Conservation (phyloP, 64 coral and sea anemone species). For the Hydrozoanthus tunicans region DNA sequence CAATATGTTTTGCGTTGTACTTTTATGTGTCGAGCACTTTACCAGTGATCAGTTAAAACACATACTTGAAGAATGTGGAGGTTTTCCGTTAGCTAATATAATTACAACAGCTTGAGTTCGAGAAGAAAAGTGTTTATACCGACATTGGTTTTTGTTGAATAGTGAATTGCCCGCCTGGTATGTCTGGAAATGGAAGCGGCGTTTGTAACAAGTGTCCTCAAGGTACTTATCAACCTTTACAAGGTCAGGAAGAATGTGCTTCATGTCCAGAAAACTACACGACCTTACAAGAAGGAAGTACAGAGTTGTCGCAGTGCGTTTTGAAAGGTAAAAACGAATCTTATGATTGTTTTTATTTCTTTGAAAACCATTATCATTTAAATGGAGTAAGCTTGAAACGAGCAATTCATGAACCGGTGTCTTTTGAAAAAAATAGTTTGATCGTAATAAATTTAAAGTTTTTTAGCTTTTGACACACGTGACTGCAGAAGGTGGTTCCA, state of each 20-base stretch:
- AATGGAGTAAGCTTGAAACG: too few species aligned
- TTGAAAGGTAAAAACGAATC: not conserved
- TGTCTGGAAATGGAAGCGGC: not conserved
- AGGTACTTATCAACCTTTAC: constrained; percentile 22
- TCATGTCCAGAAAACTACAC: constrained; percentile 7
- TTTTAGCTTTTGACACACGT: too few species aligned
- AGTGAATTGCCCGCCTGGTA: constrained; percentile 27
- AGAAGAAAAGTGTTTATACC: not conserved
- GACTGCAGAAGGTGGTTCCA: too few species aligned
- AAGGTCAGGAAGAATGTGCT: constrained; percentile 8
- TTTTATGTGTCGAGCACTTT: too few species aligned
- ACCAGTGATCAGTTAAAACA: too few species aligned
- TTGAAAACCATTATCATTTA: not conserved
- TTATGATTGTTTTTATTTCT: not conserved
- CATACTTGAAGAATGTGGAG: too few species aligned
- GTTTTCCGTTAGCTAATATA: not conserved
- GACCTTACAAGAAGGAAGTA: not conserved
- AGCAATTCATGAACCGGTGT: too few species aligned
- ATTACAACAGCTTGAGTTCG: not conserved
- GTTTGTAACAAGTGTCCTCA: not conserved
- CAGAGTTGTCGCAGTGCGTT: constrained; percentile 20
- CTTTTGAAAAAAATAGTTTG: too few species aligned
- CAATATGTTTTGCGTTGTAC: too few species aligned
- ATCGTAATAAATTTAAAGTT: too few species aligned
- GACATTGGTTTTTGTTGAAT: not conserved